Evolutionary conservation across 2,797 vertebrate species (phyloP).

Genomic region (Gouania willdenowi): DNA sequence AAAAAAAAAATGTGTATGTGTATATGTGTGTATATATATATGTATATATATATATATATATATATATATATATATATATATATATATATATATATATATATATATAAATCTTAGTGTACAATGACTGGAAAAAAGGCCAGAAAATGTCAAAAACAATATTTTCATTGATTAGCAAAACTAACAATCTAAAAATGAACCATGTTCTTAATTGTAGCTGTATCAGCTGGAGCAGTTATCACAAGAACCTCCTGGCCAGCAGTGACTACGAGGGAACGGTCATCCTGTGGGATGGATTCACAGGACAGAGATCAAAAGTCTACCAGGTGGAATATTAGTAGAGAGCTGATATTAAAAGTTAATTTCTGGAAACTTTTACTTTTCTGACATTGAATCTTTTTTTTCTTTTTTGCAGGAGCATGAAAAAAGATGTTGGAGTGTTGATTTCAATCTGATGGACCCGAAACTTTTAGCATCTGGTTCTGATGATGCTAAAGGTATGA

Average conservation of each 20-base stretch:
- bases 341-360: too few relatives aligned
- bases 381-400: not conserved
- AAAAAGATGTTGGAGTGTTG: conserved; percentile 98
- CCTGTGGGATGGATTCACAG: conserved; percentile 98
- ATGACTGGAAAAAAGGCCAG: not conserved
- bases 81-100: too few relatives aligned
- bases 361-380: too few relatives aligned
- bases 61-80: too few relatives aligned
- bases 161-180: too few relatives aligned
- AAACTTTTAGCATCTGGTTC: conserved; percentile 97
- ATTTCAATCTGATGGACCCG: conserved; percentile 99
- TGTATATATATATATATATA: too few relatives aligned
- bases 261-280: conserved; percentile 99
- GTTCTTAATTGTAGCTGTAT: conserved; percentile 84
- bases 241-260: conserved; percentile 97
- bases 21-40: too few relatives aligned
- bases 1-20: too few relatives aligned
- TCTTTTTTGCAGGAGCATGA: conserved; percentile 87
- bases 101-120: too few relatives aligned
- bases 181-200: not conserved
- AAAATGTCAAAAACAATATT: too few relatives aligned
- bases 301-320: conserved; percentile 97
- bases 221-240: conserved; percentile 99
- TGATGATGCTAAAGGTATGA: conserved; percentile 99
- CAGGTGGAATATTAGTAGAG: too few relatives aligned